Conservation (phyloP, 2,888 invertebrate species). For the Lottia gigantea region DNA sequence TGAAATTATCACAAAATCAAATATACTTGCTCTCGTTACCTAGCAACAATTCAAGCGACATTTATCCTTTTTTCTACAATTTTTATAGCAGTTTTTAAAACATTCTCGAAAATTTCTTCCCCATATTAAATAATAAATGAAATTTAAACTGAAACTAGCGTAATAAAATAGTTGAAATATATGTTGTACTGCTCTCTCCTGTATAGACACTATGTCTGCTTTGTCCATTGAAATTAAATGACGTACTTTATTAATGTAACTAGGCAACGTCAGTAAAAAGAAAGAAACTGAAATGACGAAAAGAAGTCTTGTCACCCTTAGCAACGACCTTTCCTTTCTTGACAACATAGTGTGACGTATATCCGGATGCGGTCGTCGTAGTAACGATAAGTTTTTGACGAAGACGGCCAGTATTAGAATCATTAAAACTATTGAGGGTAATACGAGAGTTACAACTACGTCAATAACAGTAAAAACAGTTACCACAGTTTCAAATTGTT, state of each 20-base stretch:
- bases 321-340: constrained; percentile 43
- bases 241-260: constrained; percentile 47
- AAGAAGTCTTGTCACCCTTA: constrained; percentile 49
- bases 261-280: constrained; percentile 46
- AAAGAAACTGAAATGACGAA: constrained; percentile 50
- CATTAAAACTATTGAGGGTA: constrained; percentile 45
- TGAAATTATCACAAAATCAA: no score
- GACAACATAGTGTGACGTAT: constrained; percentile 36
- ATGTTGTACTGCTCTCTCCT: constrained; percentile 38
- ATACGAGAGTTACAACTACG: constrained; percentile 38
- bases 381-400: constrained; percentile 34
- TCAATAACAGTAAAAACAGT: constrained; percentile 44
- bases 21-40: neutral
- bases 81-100: constrained; percentile 13
- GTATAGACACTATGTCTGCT: constrained; percentile 24
- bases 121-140: constrained; percentile 49
- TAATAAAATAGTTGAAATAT: constrained; percentile 46
- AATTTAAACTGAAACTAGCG: constrained; percentile 46
- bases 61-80: neutral
- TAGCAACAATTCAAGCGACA: neutral
- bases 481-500: constrained; percentile 34
- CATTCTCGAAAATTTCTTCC: constrained; percentile 49
- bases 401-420: constrained; percentile 45
- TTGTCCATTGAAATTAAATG: constrained; percentile 34
- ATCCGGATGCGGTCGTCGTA: constrained; percentile 21